Conservation (phyloP, 2,797 vertebrate genomes). For the Esox masquinongy region DNA sequence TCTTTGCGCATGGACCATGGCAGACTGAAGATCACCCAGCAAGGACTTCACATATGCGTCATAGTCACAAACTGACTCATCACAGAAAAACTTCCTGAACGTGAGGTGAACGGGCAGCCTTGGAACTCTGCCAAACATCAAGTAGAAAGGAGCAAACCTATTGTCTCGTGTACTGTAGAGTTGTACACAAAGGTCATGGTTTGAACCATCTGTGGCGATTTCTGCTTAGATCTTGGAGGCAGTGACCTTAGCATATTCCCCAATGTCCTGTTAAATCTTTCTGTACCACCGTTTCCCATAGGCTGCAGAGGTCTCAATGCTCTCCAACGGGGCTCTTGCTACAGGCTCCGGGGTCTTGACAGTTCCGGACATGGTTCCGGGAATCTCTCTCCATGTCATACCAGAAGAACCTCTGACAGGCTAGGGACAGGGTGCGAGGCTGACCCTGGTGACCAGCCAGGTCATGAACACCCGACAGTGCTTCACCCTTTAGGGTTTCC, state of each 20-base stretch:
- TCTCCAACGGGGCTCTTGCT: constrained; percentile 25
- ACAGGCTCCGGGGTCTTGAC: constrained; percentile 26
- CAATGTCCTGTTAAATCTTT: constrained; percentile 30
- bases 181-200: constrained; percentile 20
- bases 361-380: constrained; percentile 2
- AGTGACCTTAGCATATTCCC: constrained; percentile 35
- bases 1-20: constrained; percentile 16
- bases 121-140: constrained; percentile 23
- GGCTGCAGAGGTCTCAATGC: constrained; percentile 22
- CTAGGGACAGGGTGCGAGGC: constrained; percentile 14
- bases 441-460: constrained; percentile 28
- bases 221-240: constrained; percentile 20
- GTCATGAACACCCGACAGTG: constrained; percentile 29
- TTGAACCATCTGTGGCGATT: constrained; percentile 30
- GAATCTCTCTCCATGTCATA: constrained; percentile 19
- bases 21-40: constrained; percentile 16
- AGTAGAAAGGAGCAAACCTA: constrained; percentile 13
- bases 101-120: constrained; percentile 32
- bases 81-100: constrained; percentile 21
- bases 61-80: constrained; percentile 26
- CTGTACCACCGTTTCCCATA: constrained; percentile 35
- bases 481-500: constrained; percentile 3
- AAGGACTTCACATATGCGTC: constrained; percentile 25
- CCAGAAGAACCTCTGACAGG: constrained; percentile 37
- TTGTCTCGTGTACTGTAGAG: constrained; percentile 6